These are phyloP conservation scores for Piscicola geometra DNA, from an alignment of 2,888 invertebrate genomes.

Conservation along the genomic window DNA sequence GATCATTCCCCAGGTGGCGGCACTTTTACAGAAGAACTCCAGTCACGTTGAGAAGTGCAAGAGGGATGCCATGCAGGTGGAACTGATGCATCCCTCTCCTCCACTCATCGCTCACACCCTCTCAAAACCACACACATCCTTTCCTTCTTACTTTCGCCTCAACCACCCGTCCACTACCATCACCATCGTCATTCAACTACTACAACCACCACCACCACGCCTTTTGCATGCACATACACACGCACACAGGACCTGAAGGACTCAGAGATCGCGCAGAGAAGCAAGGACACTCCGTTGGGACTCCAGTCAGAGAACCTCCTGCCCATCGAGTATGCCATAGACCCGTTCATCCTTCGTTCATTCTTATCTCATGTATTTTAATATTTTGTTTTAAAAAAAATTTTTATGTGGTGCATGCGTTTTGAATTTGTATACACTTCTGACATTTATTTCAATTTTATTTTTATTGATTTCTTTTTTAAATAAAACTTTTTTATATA, in stretches of 20 bases:
- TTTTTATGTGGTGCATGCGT: neutral
- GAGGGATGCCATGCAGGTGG: conserved; percentile 66
- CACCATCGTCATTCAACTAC: too few relatives aligned
- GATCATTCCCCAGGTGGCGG: conserved; percentile 59
- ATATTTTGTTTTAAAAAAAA: conserved; percentile 5
- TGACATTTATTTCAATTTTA: neutral
- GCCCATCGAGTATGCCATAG: conserved; percentile 62
- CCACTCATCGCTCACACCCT: too few relatives aligned
- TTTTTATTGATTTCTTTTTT: neutral
- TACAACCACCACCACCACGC: neutral
- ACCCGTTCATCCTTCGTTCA: too few relatives aligned
- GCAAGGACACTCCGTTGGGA: conserved; percentile 68
- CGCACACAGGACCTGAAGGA: neutral
- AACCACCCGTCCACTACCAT: neutral
- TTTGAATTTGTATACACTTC: neutral
- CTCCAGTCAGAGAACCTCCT: conserved; percentile 72
- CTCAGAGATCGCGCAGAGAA: conserved; percentile 62
- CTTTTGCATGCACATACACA: too few relatives aligned
- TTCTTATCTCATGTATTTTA: too few relatives aligned
- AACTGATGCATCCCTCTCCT: too few relatives aligned
- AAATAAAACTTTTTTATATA: too few relatives aligned
- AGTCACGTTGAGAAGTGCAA: conserved; percentile 65
- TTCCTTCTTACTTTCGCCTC: conserved; percentile 50
- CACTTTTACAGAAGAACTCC: conserved; percentile 64
- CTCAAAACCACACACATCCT: too few relatives aligned